Evolutionary conservation across 1,140 invertebrate genomes (phyloP).

Genomic region (Hypothenemus hampei): DNA sequence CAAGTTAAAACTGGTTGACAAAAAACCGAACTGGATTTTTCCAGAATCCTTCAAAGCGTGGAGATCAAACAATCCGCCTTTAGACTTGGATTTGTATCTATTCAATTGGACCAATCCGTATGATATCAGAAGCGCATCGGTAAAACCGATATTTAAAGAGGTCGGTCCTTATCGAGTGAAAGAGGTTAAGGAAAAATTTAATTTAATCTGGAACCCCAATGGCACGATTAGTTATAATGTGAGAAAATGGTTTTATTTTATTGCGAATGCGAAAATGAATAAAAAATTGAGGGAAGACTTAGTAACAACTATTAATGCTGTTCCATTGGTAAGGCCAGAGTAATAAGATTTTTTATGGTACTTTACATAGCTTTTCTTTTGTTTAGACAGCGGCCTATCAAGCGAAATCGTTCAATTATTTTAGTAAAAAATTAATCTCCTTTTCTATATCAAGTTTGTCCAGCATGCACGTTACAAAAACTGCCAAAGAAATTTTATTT

Average conservation of each 20-base stretch:
- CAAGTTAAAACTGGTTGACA: neutral
- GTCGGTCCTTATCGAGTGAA: slow-evolving; percentile 66
- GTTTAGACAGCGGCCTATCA: slow-evolving; percentile 64
- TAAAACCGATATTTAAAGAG: slow-evolving; percentile 53
- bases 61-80: slow-evolving; percentile 37
- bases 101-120: slow-evolving; percentile 81
- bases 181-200: slow-evolving; percentile 64
- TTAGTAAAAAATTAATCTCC: slow-evolving; percentile 47
- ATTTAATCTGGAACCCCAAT: slow-evolving; percentile 65
- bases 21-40: neutral
- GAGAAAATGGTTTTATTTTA: slow-evolving; percentile 71
- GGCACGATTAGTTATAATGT: slow-evolving; percentile 75
- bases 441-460: slow-evolving; percentile 28
- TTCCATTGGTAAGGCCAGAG: slow-evolving; percentile 65
- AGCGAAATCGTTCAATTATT: slow-evolving; percentile 50
- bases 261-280: slow-evolving; percentile 62
- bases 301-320: slow-evolving; percentile 74
- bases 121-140: slow-evolving; percentile 45
- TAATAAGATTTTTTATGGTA: neutral
- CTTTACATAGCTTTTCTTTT: neutral
- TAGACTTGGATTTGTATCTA: slow-evolving; percentile 62
- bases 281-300: slow-evolving; percentile 74
- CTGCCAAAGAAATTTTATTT: slow-evolving; percentile 69
- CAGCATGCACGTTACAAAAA: slow-evolving; percentile 55
- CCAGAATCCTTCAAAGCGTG: slow-evolving; percentile 36